phyloP scores from a whole-genome alignment of 2,888 invertebrate genomes.

The Hirtodrosophila histrioides region DNA sequence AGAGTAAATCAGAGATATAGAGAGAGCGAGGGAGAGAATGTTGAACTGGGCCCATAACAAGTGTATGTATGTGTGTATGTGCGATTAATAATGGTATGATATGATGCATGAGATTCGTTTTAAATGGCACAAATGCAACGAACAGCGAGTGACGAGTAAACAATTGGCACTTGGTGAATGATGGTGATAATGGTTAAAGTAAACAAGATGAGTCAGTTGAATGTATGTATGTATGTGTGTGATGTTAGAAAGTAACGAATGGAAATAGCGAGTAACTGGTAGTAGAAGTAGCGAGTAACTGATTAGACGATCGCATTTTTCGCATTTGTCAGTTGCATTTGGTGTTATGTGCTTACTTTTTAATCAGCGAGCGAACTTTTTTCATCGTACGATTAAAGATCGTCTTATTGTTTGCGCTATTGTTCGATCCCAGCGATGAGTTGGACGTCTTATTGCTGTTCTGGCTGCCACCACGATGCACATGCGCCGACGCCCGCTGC shows the following conservation, averaged over 20 bases:
- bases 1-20: not conserved
- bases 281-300: slow-evolving; percentile 39
- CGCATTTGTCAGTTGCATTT: slow-evolving; percentile 18
- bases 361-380: slow-evolving; percentile 91
- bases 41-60: slow-evolving; percentile 17
- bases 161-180: slow-evolving; percentile 38
- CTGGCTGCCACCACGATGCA: slow-evolving; percentile 76
- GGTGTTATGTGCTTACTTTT: slow-evolving; percentile 83
- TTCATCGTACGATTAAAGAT: slow-evolving; percentile 94
- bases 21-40: not conserved
- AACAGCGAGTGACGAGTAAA: slow-evolving; percentile 41
- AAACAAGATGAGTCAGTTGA: slow-evolving; percentile 25
- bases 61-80: slow-evolving; percentile 10
- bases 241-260: slow-evolving; percentile 36
- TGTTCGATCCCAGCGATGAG: slow-evolving; percentile 84
- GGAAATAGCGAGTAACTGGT: slow-evolving; percentile 35
- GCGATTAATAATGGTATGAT: slow-evolving; percentile 15
- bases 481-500: slow-evolving; percentile 77
- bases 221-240: slow-evolving; percentile 1
- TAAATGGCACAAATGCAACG: slow-evolving; percentile 54
- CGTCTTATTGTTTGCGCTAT: slow-evolving; percentile 87
- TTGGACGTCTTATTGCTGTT: slow-evolving; percentile 73
- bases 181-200: slow-evolving; percentile 7
- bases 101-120: slow-evolving; percentile 52
- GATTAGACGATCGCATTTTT: slow-evolving; percentile 24